These are phyloP conservation scores for Fabriciana adippe DNA, from an alignment of 2,888 invertebrate genomes.

Conservation along the genomic window DNA sequence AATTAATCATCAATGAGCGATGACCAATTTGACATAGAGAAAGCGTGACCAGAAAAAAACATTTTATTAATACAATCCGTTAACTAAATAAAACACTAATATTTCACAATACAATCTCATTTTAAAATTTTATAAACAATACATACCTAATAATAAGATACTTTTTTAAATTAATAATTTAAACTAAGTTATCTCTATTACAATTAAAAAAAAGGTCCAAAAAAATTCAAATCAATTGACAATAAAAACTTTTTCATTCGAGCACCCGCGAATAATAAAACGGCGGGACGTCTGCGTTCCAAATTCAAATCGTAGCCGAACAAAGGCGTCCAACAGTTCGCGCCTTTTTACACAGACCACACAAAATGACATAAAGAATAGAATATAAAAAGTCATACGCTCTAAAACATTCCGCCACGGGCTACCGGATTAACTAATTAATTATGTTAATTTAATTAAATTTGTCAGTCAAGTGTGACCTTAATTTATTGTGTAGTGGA, in stretches of 20 bases:
- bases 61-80: no score
- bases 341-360: slow-evolving; percentile 62
- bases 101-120: no score
- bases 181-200: slow-evolving; percentile 4
- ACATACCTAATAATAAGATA: no score
- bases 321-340: slow-evolving; percentile 73
- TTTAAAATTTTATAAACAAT: no score
- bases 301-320: slow-evolving; percentile 72
- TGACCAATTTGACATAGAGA: no score
- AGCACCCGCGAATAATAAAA: slow-evolving; percentile 74
- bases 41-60: no score
- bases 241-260: slow-evolving; percentile 67
- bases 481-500: slow-evolving; percentile 3
- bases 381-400: slow-evolving; percentile 61
- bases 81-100: no score
- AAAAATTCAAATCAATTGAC: slow-evolving; percentile 63
- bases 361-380: slow-evolving; percentile 66
- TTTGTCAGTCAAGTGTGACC: slow-evolving; percentile 45
- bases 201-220: slow-evolving; percentile 39
- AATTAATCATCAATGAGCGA: no score
- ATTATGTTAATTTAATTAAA: slow-evolving; percentile 56
- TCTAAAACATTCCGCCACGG: slow-evolving; percentile 53
- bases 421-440: slow-evolving; percentile 69
- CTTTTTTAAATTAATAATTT: background rate
- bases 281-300: slow-evolving; percentile 70